These are phyloP conservation scores for Spea multiplicata DNA, from an alignment of 2,113 vertebrate genomes.

Conservation along the genomic window DNA sequence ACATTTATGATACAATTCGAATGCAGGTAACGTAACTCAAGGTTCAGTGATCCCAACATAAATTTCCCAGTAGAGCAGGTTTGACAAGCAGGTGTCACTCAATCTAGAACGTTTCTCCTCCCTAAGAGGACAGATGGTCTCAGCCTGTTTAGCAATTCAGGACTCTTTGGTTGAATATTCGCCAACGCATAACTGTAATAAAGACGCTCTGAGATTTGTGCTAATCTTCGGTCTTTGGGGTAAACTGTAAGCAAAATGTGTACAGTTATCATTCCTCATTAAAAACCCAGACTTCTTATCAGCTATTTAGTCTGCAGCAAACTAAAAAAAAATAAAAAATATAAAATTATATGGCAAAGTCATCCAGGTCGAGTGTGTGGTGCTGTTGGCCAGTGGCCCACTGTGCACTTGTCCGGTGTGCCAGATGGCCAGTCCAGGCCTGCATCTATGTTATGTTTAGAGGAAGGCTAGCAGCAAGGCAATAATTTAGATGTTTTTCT, in stretches of 20 bases:
- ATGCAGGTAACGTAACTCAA: slow-evolving; percentile 73
- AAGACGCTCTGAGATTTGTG: slow-evolving; percentile 64
- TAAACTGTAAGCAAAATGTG: slow-evolving; percentile 66
- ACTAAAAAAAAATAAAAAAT: no score
- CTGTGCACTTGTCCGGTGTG: no score
- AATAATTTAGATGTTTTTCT: no score
- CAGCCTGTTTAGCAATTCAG: slow-evolving; percentile 71
- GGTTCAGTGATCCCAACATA: slow-evolving; percentile 69
- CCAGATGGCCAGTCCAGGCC: no score
- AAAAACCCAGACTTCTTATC: slow-evolving; percentile 9
- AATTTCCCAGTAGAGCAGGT: slow-evolving; percentile 72
- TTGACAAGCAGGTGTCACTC: slow-evolving; percentile 85
- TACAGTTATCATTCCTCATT: slow-evolving; percentile 66
- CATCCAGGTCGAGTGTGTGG: no score
- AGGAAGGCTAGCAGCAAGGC: no score
- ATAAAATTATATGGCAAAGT: no score
- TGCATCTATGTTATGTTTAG: no score
- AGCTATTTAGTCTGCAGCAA: no score
- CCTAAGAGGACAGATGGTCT: slow-evolving; percentile 72
- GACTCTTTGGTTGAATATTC: slow-evolving; percentile 61
- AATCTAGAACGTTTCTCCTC: slow-evolving; percentile 66
- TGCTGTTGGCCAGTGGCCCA: no score
- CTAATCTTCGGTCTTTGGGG: slow-evolving; percentile 70
- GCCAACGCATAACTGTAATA: slow-evolving; percentile 61
- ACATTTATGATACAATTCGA: slow-evolving; percentile 65